Conservation (phyloP, 2,113 vertebrate genomes). For the Ptychochromis oligacanthus region DNA sequence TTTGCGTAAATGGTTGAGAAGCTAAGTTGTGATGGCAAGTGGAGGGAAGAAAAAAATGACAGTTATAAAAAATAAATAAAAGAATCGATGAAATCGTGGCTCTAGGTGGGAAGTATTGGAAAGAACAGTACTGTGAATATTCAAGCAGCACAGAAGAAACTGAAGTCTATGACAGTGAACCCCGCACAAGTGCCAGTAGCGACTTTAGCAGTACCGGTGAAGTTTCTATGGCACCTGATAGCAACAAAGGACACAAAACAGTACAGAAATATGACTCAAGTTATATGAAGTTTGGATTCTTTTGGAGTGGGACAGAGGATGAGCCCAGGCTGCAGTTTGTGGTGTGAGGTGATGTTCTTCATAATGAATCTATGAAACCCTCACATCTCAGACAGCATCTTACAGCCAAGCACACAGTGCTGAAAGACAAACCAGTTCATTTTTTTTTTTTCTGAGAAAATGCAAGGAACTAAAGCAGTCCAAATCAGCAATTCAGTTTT, state of each 20-base stretch:
- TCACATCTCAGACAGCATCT: not conserved
- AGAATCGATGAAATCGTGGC: too few species aligned
- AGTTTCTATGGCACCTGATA: not conserved
- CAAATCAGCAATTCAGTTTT: not conserved
- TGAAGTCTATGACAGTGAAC: not conserved
- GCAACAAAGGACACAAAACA: not conserved
- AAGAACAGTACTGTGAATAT: not conserved
- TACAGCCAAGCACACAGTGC: not conserved
- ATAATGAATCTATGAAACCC: not conserved
- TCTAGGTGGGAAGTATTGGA: not conserved
- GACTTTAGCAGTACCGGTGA: not conserved
- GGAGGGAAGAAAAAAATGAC: too few species aligned
- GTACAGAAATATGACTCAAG: not conserved
- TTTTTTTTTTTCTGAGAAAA: conserved; percentile 3
- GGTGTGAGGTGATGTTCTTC: not conserved
- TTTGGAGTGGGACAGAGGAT: not conserved
- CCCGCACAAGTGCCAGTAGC: not conserved
- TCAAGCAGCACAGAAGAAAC: not conserved
- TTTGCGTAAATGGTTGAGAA: too few species aligned
- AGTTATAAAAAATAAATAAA: too few species aligned
- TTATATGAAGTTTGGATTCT: not conserved
- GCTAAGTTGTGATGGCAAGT: too few species aligned
- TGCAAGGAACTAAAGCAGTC: not conserved
- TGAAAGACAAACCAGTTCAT: not conserved
- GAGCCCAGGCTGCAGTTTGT: not conserved